Evolutionary conservation across 1,140 invertebrate species (phyloP).

Genomic region (Sminthurides bifidus): DNA sequence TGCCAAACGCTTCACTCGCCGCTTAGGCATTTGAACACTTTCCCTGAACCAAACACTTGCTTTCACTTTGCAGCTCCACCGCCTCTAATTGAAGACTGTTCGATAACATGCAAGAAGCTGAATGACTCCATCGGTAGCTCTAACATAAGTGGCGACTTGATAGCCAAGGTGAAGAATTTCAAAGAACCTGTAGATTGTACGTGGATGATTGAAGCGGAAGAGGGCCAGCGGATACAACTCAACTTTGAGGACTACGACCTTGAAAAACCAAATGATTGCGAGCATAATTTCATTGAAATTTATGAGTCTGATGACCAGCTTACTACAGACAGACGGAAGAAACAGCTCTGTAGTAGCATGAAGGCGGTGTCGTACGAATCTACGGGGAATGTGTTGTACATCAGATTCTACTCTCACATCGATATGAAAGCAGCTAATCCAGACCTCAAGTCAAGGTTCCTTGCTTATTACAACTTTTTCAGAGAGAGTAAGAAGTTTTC

Average conservation of each 20-base stretch:
- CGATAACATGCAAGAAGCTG: constrained; percentile 37
- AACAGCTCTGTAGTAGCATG: constrained; percentile 66
- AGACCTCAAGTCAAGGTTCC: constrained; percentile 50
- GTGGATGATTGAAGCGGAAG: constrained; percentile 58
- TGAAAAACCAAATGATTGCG: constrained; percentile 65
- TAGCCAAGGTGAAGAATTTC: constrained; percentile 45
- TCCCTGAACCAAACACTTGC: too few relatives aligned
- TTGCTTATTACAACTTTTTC: constrained; percentile 58
- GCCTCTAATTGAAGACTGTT: too few relatives aligned
- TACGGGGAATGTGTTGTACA: constrained; percentile 48
- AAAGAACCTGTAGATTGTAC: constrained; percentile 59
- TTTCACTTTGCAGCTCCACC: too few relatives aligned
- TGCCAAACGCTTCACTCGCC: too few relatives aligned
- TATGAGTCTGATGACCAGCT: constrained; percentile 55
- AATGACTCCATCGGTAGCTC: constrained; percentile 37
- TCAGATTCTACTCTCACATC: constrained; percentile 56
- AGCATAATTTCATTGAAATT: constrained; percentile 67
- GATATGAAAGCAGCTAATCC: constrained; percentile 36
- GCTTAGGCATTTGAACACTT: too few relatives aligned
- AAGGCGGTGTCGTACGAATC: constrained; percentile 57
- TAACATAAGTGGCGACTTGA: constrained; percentile 31
- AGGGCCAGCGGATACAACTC: constrained; percentile 59
- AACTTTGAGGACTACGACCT: constrained; percentile 55
- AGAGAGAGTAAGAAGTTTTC: constrained; percentile 42
- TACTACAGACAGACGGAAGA: constrained; percentile 41